These are phyloP conservation scores for Watsonalla cultraria DNA, from an alignment of 2,888 invertebrate genomes.

Conservation along the genomic window DNA sequence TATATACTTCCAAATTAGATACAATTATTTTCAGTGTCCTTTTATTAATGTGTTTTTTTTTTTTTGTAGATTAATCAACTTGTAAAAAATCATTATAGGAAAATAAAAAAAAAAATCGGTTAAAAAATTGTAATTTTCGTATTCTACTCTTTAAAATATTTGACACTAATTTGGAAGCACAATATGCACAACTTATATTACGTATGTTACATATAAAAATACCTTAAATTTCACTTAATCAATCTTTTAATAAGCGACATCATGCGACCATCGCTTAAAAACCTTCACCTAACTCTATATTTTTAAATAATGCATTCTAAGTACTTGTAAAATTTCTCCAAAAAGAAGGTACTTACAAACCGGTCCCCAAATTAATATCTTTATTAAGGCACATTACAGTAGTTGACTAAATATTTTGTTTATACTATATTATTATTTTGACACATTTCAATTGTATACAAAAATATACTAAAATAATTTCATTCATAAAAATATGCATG, in stretches of 20 bases:
- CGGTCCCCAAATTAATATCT: conserved; percentile 3
- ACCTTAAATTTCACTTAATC: too few species aligned
- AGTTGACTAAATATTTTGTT: conserved; percentile 35
- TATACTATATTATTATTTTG: conserved; percentile 1
- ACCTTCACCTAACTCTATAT: not conserved
- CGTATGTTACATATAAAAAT: too few species aligned
- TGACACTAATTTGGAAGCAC: too few species aligned
- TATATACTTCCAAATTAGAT: too few species aligned
- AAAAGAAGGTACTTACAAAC: conserved; percentile 15
- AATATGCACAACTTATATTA: too few species aligned
- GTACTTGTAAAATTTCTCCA: not conserved
- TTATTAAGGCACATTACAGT: conserved; percentile 41
- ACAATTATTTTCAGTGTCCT: too few species aligned
- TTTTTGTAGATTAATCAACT: too few species aligned
- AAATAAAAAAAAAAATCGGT: too few species aligned
- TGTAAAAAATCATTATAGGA: too few species aligned
- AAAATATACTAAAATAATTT: not conserved
- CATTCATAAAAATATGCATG: not conserved
- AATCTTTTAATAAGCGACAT: not conserved
- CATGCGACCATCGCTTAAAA: not conserved
- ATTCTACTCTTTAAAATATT: too few species aligned
- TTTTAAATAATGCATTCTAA: not conserved
- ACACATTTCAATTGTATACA: not conserved
- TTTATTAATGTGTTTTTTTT: too few species aligned
- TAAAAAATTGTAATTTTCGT: too few species aligned